These are phyloP conservation scores for Poecilia picta DNA, from an alignment of 2,797 vertebrate species.

Conservation along the genomic window DNA sequence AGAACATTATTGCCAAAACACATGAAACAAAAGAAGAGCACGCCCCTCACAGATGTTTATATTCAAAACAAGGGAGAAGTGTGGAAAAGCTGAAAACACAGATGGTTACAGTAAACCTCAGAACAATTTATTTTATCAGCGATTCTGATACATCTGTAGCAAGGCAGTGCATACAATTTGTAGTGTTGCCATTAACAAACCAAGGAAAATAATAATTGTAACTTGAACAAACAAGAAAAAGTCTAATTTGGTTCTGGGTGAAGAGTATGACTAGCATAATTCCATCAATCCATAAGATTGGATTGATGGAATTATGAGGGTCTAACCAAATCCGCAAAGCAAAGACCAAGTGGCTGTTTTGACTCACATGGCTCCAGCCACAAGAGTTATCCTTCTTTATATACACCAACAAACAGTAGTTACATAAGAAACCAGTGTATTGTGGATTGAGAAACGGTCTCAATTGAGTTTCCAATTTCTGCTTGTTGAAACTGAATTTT, in stretches of 20 bases:
- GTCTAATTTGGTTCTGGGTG: neutral
- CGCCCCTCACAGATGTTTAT: neutral
- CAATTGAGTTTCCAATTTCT: neutral
- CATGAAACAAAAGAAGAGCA: neutral
- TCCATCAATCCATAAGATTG: neutral
- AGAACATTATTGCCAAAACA: neutral
- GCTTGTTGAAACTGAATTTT: neutral
- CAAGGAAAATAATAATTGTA: neutral
- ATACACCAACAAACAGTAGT: neutral
- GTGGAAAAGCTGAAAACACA: neutral
- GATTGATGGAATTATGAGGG: no score
- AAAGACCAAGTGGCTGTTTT: neutral
- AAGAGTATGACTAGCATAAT: neutral
- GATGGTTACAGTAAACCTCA: neutral
- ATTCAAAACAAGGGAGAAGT: neutral
- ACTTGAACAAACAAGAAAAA: neutral
- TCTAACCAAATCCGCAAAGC: no score
- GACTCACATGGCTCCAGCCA: neutral
- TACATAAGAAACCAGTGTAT: neutral
- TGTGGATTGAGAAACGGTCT: neutral
- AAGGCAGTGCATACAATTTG: neutral
- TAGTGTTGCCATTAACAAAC: neutral
- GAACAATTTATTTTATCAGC: neutral
- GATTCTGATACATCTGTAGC: neutral
- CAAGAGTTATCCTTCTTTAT: neutral